These are phyloP conservation scores for Macrotus californicus DNA, from an alignment of 2,113 vertebrate genomes.

Conservation along the genomic window DNA sequence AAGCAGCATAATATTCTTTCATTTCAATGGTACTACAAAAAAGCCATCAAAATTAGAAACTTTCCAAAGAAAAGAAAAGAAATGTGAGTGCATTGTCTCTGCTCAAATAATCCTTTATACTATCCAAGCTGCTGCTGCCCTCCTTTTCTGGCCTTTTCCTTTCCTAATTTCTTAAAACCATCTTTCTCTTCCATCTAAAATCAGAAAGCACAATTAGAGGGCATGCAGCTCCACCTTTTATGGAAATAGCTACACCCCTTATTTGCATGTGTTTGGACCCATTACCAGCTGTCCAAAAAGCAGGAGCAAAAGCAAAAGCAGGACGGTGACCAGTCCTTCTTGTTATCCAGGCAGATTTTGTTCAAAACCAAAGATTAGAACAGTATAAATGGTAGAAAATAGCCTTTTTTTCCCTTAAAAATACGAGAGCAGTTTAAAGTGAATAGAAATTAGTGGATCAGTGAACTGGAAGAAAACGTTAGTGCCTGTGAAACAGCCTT, in stretches of 20 bases:
- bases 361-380: constrained; percentile 67
- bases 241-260: constrained; percentile 46
- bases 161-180: constrained; percentile 41
- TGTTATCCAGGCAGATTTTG: constrained; percentile 55
- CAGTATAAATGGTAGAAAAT: constrained; percentile 58
- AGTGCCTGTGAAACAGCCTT: constrained; percentile 64
- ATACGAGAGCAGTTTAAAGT: constrained; percentile 59
- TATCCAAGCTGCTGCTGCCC: not conserved
- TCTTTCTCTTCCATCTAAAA: constrained; percentile 40
- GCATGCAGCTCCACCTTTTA: constrained; percentile 52
- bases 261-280: constrained; percentile 64
- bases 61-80: not conserved
- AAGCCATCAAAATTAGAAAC: constrained; percentile 16
- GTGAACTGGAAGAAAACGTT: constrained; percentile 68
- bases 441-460: constrained; percentile 70
- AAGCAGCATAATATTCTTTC: not conserved
- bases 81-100: not conserved
- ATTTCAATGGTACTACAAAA: not conserved
- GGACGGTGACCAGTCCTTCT: constrained; percentile 55
- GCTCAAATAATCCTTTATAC: not conserved
- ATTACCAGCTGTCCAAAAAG: constrained; percentile 49
- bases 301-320: constrained; percentile 24
- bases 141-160: constrained; percentile 1
- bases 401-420: constrained; percentile 49
- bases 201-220: constrained; percentile 37